A percentile compares a stretch with the other conserved stretches of the same genome.
These are phyloP conservation scores for Buteo buteo DNA, from an alignment of 2,113 vertebrate genomes.

Conservation along the genomic window DNA sequence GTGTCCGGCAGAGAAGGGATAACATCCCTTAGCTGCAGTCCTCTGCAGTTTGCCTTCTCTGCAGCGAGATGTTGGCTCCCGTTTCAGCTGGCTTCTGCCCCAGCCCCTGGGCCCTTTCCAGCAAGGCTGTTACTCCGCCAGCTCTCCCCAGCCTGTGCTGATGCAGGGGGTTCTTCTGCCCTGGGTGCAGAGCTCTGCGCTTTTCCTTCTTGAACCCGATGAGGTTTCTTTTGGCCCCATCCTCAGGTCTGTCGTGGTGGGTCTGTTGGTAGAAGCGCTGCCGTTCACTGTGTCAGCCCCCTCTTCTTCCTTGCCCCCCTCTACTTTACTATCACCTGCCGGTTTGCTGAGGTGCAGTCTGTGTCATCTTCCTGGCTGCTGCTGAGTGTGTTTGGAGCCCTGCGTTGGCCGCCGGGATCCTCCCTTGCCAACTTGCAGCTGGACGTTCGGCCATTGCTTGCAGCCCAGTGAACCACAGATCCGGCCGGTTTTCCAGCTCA, in stretches of 20 bases:
- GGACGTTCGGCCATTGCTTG: too few species aligned
- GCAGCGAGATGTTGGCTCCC: not conserved
- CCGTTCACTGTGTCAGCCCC: not conserved
- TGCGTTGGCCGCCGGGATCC: too few species aligned
- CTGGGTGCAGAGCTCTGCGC: not conserved
- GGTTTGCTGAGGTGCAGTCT: too few species aligned
- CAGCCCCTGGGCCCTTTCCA: not conserved
- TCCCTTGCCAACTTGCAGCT: too few species aligned
- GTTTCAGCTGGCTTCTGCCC: not conserved
- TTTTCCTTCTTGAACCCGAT: not conserved
- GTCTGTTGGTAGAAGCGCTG: not conserved
- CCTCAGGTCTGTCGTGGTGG: rapidly evolving
- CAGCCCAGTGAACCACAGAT: too few species aligned
- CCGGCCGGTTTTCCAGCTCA: too few species aligned
- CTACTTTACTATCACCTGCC: rapidly evolving
- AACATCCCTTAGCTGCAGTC: too few species aligned
- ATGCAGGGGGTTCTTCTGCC: not conserved
- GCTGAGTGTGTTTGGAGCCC: too few species aligned
- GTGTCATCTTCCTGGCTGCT: too few species aligned
- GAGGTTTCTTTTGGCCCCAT: not conserved
- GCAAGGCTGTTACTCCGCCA: not conserved
- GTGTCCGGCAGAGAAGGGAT: not conserved
- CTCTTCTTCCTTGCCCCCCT: not conserved
- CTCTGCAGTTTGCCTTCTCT: not conserved
- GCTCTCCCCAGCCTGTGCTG: not conserved